Evolutionary conservation across 2,888 invertebrate species (phyloP), one percentile per base, ranked within the genome.

Genomic region (Mellilla xanthometata): DNA sequence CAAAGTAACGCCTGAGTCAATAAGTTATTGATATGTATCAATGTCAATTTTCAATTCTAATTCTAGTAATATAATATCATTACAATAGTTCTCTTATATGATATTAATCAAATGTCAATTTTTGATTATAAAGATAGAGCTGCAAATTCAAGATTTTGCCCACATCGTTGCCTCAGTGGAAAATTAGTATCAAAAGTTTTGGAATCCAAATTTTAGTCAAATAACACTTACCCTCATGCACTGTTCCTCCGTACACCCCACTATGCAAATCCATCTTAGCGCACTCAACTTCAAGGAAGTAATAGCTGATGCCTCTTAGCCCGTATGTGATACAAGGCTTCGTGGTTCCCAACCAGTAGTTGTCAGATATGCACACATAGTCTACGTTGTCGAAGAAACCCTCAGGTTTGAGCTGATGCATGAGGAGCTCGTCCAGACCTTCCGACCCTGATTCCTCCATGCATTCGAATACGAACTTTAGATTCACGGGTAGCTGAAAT

Each of bases 361-460:
- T 99, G 79, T 99, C 99, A 12, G 98, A 98, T 72, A 99, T 99
- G 78, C 99, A 99, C 9, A 98, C 97, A 85, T 93, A 99, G 80
- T 99, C 98, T 0, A 97, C 94, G 71, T 93, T 92, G 39, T 93
- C 91, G 23, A 99, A 91, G 80, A 97, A 98, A 13, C 92, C 92
- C 58, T 95, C 93, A 12, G 90, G 90, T 49, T 89, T 87, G 24
- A 90, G 56, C 36, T 86, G 60, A 23, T 86, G 75, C 41, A 85
- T 85, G 0, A 99, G 90, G 6, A 98, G 86, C 0, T 95, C 95
- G 76, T 98, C 97, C 12, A 99, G 89, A n/a, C 99, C 99, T 73
- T 96, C 95, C 48, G 98, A 99, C 3, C 99, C 99, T 49, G 95
- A 95, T 79, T 99, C 99, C 82, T 99, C 99, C 99, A 99, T 99